A percentile compares a stretch with the other conserved stretches of the same genome.
Evolutionary conservation across 2,888 invertebrate species (phyloP).

Genomic region (Trilocha varians): DNA sequence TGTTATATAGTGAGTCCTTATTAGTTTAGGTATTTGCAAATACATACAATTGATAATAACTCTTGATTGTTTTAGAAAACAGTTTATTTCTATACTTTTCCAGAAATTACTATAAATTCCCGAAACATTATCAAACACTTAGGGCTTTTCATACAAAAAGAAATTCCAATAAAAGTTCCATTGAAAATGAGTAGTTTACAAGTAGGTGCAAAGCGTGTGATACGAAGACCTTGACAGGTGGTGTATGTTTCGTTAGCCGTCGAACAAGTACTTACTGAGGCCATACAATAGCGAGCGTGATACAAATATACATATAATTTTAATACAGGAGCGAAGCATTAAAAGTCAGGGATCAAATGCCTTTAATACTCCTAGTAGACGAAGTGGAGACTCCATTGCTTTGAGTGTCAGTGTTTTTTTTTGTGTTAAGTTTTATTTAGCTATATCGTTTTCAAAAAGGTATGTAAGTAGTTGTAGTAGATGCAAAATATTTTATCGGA

Average conservation of each 20-base stretch:
- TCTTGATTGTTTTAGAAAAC: too few species aligned
- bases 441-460: neutral
- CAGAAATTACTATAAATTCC: too few species aligned
- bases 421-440: neutral
- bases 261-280: slow-evolving; percentile 41
- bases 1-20: too few species aligned
- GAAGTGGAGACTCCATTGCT: slow-evolving; percentile 27
- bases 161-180: neutral
- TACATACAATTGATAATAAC: too few species aligned
- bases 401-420: slow-evolving; percentile 9
- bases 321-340: slow-evolving; percentile 73
- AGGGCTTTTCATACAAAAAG: too few species aligned
- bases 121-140: too few species aligned
- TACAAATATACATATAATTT: slow-evolving; percentile 74
- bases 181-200: slow-evolving; percentile 12
- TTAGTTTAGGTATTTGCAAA: too few species aligned
- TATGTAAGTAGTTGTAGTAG: too few species aligned
- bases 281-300: slow-evolving; percentile 71
- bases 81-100: too few species aligned
- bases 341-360: slow-evolving; percentile 74
- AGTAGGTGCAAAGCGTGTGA: slow-evolving; percentile 18
- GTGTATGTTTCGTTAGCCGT: slow-evolving; percentile 50
- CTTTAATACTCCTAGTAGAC: slow-evolving; percentile 51
- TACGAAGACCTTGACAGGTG: slow-evolving; percentile 54
- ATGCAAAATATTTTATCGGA: too few species aligned